Percentiles rank a stretch among this genome's conserved stretches.
phyloP scores from a whole-genome alignment of 2,797 vertebrate genomes.

The Cuculus canorus region DNA sequence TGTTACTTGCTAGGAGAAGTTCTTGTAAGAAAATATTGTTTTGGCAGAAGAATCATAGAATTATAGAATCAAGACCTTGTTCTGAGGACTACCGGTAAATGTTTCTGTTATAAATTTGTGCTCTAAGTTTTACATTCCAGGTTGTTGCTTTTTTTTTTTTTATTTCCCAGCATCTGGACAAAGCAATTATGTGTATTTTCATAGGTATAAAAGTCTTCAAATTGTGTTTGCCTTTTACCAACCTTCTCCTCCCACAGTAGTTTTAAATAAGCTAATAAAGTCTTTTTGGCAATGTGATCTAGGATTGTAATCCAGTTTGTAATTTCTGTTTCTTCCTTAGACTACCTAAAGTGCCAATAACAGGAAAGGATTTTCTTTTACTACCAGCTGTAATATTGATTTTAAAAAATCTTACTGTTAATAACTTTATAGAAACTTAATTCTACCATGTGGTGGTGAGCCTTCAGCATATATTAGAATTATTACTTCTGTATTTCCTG shows the following conservation, averaged over 20 bases:
- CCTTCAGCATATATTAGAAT: neutral
- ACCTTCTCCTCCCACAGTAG: neutral
- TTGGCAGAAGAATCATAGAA: neutral
- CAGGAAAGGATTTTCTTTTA: constrained; percentile 2
- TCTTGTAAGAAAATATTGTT: neutral
- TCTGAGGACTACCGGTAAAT: neutral
- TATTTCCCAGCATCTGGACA: constrained; percentile 15
- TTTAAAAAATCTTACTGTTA: neutral
- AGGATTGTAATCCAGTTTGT: neutral
- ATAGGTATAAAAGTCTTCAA: neutral
- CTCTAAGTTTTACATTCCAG: neutral
- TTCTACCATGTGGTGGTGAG: neutral
- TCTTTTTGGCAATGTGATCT: neutral
- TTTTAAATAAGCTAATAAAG: constrained; percentile 5
- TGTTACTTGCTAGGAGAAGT: neutral
- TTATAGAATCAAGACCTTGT: no score
- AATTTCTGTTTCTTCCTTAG: neutral
- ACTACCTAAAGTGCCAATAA: neutral
- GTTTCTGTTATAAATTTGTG: neutral
- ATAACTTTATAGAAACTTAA: neutral
- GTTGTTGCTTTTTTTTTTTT: neutral
- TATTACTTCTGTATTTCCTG: neutral
- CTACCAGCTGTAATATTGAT: neutral
- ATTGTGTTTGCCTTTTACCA: neutral
- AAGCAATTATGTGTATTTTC: constrained; percentile 12